phyloP scores from a whole-genome alignment of 2,797 vertebrate genomes.

The Coluber constrictor region DNA sequence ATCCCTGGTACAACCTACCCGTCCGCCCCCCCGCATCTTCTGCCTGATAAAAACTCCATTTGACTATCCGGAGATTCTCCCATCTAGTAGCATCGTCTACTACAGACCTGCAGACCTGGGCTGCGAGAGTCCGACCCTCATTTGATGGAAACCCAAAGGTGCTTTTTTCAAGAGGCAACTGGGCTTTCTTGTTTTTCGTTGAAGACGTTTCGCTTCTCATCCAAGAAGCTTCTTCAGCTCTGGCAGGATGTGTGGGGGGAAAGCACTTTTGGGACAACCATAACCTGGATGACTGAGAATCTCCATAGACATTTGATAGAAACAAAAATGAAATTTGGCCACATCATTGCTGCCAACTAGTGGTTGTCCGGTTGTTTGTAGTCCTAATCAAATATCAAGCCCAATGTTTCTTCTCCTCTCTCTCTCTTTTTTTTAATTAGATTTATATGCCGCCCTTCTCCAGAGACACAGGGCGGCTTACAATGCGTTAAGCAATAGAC shows the following conservation, averaged over 20 bases:
- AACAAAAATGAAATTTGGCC: neutral
- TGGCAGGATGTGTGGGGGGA: too few relatives aligned
- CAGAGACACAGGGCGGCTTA: too few relatives aligned
- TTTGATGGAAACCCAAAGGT: neutral
- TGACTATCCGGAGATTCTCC: neutral
- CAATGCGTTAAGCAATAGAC: too few relatives aligned
- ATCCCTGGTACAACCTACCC: neutral
- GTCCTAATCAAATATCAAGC: neutral
- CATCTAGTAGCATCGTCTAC: neutral
- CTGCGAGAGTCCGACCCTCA: neutral
- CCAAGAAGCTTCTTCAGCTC: too few relatives aligned
- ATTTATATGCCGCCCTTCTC: too few relatives aligned
- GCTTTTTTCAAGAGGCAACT: too few relatives aligned
- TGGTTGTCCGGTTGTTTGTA: neutral
- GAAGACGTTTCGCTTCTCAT: too few relatives aligned
- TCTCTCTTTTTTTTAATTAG: too few relatives aligned
- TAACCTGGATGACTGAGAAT: too few relatives aligned
- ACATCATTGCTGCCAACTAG: neutral
- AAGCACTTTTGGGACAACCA: too few relatives aligned
- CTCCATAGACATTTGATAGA: neutral
- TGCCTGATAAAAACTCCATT: neutral
- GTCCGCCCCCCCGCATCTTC: fast-evolving
- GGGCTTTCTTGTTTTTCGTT: too few relatives aligned
- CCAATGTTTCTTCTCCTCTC: neutral
- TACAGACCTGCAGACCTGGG: neutral